Base-by-base conservation (phyloP, 2,888 invertebrate genomes). In the Fragum fragum region DNA sequence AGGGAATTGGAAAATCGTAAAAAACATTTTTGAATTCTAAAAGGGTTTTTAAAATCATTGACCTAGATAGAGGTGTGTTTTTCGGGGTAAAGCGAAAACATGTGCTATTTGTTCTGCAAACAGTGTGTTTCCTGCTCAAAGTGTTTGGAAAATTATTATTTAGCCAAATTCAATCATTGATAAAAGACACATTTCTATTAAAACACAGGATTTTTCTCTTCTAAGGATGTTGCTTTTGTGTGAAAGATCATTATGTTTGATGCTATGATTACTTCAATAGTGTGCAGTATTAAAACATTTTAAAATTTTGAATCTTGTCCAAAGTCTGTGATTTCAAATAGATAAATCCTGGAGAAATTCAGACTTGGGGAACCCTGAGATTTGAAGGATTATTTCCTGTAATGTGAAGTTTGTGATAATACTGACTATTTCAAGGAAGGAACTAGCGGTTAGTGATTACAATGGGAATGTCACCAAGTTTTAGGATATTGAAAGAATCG, bases 31-130 rank as follows among this genome's bases (percentile, higher is more conserved):
- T 47, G 14, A 47, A 47, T 18, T n/a, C 14, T 3, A 9, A 14
- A 66, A 42, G 66, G 66, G 39, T 66, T 42, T 57, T 57, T 66
- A 42, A 66, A 66, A 66, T 42, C 42, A 42, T 66, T 66, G 66
- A 66, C 66, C 66, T 66, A 66, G 26, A 42, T 66, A 66, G 42
- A 66, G 42, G 39, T 21, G 39, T 39, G 66, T 66, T 39, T 42
- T 66, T 66, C n/a, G 66, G 26, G n/a, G 39, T 18, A n/a, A 32
- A 42, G 42, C 21, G 23, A 66, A 66, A 66, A 66, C 66, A 66
- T 66, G 66, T 66, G 66, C 42, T 66, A 23, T 21, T 42, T 14
- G n/a, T 66, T 66, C 42, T 42, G 39, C 42, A 66, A 66, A 66
- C 66, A 66, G 66, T 32, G 42, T 21, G 29, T 7, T 66, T 42